These are phyloP conservation scores for Loriculus beryllinus DNA, from an alignment of 2,797 vertebrate genomes.

Conservation along the genomic window DNA sequence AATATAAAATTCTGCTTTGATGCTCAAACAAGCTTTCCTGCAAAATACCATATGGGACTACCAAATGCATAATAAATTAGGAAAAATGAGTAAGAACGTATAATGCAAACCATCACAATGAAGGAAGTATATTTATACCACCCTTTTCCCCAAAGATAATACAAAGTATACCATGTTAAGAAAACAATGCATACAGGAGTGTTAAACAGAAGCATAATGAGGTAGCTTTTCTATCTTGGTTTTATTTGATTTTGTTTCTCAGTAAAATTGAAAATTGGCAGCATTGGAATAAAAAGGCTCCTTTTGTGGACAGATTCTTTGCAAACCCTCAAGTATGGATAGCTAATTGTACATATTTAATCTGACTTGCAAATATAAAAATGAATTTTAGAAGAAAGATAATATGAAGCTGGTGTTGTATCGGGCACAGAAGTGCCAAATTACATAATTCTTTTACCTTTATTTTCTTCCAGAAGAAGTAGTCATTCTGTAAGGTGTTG, in stretches of 20 bases:
- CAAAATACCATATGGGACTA: background rate
- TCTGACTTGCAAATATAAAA: background rate
- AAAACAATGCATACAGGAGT: background rate
- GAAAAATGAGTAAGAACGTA: background rate
- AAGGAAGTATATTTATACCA: background rate
- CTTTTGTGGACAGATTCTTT: background rate
- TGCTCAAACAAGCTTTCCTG: slow-evolving; percentile 4
- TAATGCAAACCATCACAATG: background rate
- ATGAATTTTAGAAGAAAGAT: background rate
- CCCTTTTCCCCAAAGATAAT: background rate
- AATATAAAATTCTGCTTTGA: background rate
- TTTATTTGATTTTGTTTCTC: background rate
- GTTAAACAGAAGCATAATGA: too few species aligned
- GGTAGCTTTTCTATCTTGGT: background rate
- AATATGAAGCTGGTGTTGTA: background rate
- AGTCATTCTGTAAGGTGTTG: rapidly evolving
- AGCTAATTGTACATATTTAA: background rate
- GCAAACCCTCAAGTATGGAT: background rate
- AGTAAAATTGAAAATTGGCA: background rate
- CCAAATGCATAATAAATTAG: background rate
- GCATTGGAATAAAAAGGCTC: background rate
- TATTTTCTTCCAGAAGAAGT: background rate
- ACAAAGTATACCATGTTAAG: background rate
- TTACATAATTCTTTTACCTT: background rate
- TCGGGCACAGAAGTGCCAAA: background rate